Percentiles rank a stretch among this genome's conserved stretches.
Conservation (phyloP, 1,140 invertebrate species). For the Ostrea denselamellosa region DNA sequence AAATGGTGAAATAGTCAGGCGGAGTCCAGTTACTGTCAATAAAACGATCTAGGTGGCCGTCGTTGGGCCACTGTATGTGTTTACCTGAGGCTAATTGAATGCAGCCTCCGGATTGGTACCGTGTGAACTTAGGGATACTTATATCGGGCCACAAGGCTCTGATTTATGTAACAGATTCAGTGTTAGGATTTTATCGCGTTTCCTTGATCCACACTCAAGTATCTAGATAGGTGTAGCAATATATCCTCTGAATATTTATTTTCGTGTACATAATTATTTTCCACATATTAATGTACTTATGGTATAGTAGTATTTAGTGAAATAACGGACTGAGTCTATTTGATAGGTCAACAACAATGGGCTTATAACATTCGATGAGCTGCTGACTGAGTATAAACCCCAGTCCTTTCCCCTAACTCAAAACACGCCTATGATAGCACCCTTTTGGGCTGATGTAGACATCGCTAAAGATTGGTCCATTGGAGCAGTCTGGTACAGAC, state of each 20-base stretch:
- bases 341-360: constrained; percentile 72
- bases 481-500: constrained; percentile 64
- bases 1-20: constrained; percentile 34
- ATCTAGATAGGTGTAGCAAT: not conserved
- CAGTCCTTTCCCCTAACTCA: constrained; percentile 62
- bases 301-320: too few species aligned
- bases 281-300: too few species aligned
- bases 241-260: not conserved
- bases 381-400: constrained; percentile 63
- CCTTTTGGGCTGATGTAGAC: constrained; percentile 69
- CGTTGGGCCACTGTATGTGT: not conserved
- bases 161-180: not conserved
- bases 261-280: too few species aligned
- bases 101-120: constrained; percentile 28
- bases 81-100: constrained; percentile 42
- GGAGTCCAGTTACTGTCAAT: constrained; percentile 26
- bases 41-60: constrained; percentile 33
- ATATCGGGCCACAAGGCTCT: not conserved
- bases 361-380: constrained; percentile 66
- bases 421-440: constrained; percentile 63
- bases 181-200: not conserved
- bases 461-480: constrained; percentile 53
- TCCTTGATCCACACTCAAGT: not conserved
- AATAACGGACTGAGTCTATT: not conserved
- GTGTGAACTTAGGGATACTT: not conserved